Percentiles rank a stretch among this genome's conserved stretches.
Evolutionary conservation across 2,888 invertebrate species (phyloP).

Genomic region (Eupithecia inturbata): DNA sequence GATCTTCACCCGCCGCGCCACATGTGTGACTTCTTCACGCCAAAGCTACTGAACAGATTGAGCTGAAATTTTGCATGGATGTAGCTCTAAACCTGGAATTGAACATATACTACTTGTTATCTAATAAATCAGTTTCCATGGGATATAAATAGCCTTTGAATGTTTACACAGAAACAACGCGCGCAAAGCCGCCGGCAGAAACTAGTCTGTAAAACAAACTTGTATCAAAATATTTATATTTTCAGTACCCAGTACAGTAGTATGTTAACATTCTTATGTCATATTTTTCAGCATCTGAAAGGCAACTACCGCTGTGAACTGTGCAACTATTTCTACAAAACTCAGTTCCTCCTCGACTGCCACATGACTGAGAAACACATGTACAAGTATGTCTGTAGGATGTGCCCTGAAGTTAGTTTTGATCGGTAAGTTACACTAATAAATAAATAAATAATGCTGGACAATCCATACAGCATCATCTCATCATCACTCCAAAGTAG

Average conservation of each 20-base stretch:
- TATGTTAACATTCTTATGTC: neutral
- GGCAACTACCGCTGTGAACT: constrained; percentile 67
- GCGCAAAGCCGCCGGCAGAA: no score
- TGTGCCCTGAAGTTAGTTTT: constrained; percentile 75
- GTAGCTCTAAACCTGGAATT: no score
- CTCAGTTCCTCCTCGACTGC: constrained; percentile 68
- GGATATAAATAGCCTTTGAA: neutral
- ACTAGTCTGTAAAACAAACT: neutral
- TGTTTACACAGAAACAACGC: no score
- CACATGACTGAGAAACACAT: constrained; percentile 76
- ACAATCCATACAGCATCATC: no score
- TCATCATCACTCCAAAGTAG: no score
- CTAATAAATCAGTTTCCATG: neutral
- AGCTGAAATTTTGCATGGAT: neutral
- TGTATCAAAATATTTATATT: neutral
- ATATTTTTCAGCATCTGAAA: constrained; percentile 60
- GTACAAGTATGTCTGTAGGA: constrained; percentile 77
- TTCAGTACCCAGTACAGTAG: neutral
- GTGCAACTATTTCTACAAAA: constrained; percentile 73
- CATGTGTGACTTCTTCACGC: no score
- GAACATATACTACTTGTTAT: no score
- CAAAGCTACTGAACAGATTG: neutral
- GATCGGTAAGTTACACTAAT: constrained; percentile 65
- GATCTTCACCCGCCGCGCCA: no score
- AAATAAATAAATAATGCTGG: no score